Percentiles rank a stretch among this genome's conserved stretches.
Evolutionary conservation across 2,113 vertebrate genomes (phyloP).

Genomic region (Seriola quinqueradiata): DNA sequence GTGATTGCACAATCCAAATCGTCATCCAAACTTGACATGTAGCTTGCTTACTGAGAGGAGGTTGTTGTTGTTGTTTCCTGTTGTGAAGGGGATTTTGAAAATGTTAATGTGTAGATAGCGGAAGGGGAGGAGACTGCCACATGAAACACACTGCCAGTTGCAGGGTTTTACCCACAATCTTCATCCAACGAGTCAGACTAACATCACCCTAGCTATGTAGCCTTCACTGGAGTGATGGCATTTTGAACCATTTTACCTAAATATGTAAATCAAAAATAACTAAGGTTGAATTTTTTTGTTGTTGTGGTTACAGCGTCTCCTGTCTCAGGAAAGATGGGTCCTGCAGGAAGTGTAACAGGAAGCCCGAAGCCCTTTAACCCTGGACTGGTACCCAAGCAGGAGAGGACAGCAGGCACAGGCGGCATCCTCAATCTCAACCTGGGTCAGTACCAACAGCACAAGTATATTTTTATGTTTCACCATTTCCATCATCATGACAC

Average conservation of each 20-base stretch:
- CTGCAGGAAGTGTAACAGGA: slow-evolving; percentile 88
- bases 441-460: slow-evolving; percentile 85
- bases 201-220: not conserved
- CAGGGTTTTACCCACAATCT: too few species aligned
- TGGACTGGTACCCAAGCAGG: slow-evolving; percentile 87
- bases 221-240: not conserved
- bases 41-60: too few species aligned
- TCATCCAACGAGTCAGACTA: too few species aligned
- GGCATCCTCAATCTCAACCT: slow-evolving; percentile 98
- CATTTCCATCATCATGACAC: too few species aligned
- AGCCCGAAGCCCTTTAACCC: slow-evolving; percentile 94
- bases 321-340: slow-evolving; percentile 89
- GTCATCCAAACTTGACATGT: too few species aligned
- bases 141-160: too few species aligned
- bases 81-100: too few species aligned
- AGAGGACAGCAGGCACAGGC: slow-evolving; percentile 89
- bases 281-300: slow-evolving; percentile 1
- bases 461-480: not conserved
- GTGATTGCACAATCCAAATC: too few species aligned
- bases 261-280: not conserved
- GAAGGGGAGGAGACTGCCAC: too few species aligned
- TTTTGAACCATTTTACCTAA: not conserved
- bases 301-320: slow-evolving; percentile 89
- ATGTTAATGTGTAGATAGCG: too few species aligned
- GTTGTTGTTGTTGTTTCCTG: too few species aligned